Percentiles rank a stretch among this genome's conserved stretches.
phyloP scores from a whole-genome alignment of 2,113 vertebrate genomes.

The Trichechus manatus region DNA sequence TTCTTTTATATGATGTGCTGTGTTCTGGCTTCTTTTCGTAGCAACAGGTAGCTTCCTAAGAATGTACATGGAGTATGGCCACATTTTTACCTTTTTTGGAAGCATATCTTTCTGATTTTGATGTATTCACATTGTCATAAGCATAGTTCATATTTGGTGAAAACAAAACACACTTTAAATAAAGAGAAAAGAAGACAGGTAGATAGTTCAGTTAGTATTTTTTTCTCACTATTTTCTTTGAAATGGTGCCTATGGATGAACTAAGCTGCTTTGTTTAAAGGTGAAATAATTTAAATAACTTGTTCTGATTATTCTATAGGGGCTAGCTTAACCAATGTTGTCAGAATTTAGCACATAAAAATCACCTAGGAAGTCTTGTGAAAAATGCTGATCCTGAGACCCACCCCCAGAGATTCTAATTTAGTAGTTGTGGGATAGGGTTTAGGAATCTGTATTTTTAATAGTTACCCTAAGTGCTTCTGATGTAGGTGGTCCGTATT shows the following conservation, averaged over 20 bases:
- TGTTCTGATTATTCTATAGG: neutral
- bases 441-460: neutral
- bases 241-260: neutral
- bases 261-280: constrained; percentile 3
- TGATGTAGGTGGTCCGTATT: neutral
- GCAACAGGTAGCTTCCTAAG: neutral
- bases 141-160: neutral
- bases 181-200: neutral
- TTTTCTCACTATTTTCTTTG: constrained; percentile 7
- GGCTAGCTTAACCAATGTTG: neutral
- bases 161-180: neutral
- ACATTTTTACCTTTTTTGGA: neutral
- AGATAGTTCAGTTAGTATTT: neutral
- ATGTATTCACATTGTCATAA: neutral
- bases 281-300: neutral
- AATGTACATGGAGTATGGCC: neutral
- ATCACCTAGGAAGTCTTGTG: neutral
- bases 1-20: neutral
- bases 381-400: neutral
- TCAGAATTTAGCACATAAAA: neutral
- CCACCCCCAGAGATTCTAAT: neutral
- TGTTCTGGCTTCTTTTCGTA: neutral
- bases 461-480: neutral
- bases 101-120: constrained; percentile 24
- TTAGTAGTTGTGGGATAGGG: neutral